Evolutionary conservation across 2,113 vertebrate genomes (phyloP), one percentile per base, ranked within the genome.

Genomic region (Perca schrenkii): DNA sequence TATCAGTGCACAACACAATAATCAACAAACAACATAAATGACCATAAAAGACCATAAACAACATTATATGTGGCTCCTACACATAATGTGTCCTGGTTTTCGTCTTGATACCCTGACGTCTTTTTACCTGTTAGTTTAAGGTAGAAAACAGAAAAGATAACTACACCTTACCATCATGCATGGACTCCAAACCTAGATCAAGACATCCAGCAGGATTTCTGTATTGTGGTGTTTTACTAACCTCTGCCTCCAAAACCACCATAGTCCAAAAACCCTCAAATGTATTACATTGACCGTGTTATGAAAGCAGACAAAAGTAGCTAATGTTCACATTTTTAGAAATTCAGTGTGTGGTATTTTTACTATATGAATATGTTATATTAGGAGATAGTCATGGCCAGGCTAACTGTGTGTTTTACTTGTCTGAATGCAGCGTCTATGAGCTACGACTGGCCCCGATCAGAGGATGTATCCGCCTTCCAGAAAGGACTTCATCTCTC

Each of bases 401-500:
- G 21, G 2, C n/a, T 80, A 36, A 65, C 34, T 50, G 15, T 43
- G 4, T 65, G 47, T 25, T 47, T 16, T n/a, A 25, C 25, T 62
- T 64, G 47, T 80, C 49, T 11, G 28, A 49, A 7, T 69, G 34
- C 77, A 79, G 92, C 47, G 72, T 93, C 77, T 89, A 86, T 91
- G 90, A 77, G 36, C n/a, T 54, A 31, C 54, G 21, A 58, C 50
- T 71, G 63, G 31, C 50, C 53, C 69, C 8, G 31, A 67, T 71
- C 80, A 86, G 89, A 94, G 75, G 85, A 97, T 96, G 97, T 96
- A 96, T 86, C 88, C 96, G 1, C 92, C 96, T 31, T 92, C 95
- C 66, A 95, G 93, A 60, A 96, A 97, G 89, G 98, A 98, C 88
- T 99, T 98, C 91, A 96, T 99, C 87, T 96, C 97, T 66, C 91